Evolutionary conservation across 2,797 vertebrate genomes (phyloP), one percentile per base, ranked within the genome.

Genomic region (Leucoraja ocellata): DNA sequence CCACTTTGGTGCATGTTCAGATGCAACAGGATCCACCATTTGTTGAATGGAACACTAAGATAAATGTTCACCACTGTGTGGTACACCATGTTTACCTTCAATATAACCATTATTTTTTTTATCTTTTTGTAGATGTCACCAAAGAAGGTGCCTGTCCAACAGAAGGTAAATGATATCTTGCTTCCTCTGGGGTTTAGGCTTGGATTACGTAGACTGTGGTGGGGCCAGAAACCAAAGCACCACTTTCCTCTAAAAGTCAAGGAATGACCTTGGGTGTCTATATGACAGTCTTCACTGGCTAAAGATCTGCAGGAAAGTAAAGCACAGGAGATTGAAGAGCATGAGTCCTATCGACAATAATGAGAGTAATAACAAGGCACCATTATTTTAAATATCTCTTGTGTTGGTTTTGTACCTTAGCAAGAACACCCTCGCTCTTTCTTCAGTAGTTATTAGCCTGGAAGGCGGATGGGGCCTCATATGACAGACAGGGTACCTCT

Each of bases 141-240:
- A 0, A 97, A 97, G 94, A 97, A 98, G 94, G 98, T 98, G 94
- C 98, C 97, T 13, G 98, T 95, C 96, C 98, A 97, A 97, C 98
- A 95, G 93, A 99, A 98, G 98, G 99, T 99, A 97, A 98, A 97
- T 93, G 90, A 93, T 78, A 9, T 93, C 83, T 46, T 54, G 8
- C 11, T 71, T 46, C 23, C 5, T n/a, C 63, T 36, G 28, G 18
- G 18, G 61, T 0, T 28, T 65, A 63, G 28, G 13, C 1, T 63
- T 88, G 16, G 84, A n/a, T 65, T 88, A 88, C 21, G 61, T 21
- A 32, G n/a, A 88, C 68, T 68, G 63, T 88, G 84, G 36, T 32
- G 36, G 77, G 13, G 18, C 21, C 18, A 74, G 21, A 74, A 74
- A 11, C 23, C 46, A 11, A 13, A 74, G 23, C 11, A 54, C 1